Percentiles rank a stretch among this genome's conserved stretches.
Conservation (phyloP, 1,140 invertebrate species). For the Drosophila auraria region DNA sequence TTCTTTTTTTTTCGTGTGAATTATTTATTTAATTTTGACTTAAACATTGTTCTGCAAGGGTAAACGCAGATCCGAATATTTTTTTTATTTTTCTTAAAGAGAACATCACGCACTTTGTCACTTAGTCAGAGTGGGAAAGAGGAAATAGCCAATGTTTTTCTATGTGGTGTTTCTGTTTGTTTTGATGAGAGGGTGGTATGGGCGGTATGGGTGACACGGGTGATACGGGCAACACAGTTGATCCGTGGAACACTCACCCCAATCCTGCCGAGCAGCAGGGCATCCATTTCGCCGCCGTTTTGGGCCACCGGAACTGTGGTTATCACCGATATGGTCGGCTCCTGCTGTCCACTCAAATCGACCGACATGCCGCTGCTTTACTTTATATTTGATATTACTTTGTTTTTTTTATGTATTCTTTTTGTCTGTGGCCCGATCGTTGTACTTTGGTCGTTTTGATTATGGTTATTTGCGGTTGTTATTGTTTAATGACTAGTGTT, state of each 20-base stretch:
- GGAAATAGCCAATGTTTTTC: constrained; percentile 52
- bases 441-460: constrained; percentile 34
- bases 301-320: constrained; percentile 85
- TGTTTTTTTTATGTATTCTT: neutral
- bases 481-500: constrained; percentile 34
- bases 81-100: too few species aligned
- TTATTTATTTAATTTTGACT: neutral
- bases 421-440: constrained; percentile 12
- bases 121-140: constrained; percentile 53
- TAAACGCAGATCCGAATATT: too few species aligned
- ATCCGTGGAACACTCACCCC: constrained; percentile 87
- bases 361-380: constrained; percentile 69
- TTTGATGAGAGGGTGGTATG: constrained; percentile 16
- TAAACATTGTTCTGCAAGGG: constrained; percentile 18
- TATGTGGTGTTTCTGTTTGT: constrained; percentile 44
- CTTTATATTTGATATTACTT: constrained; percentile 5
- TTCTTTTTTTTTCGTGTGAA: neutral
- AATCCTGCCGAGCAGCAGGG: constrained; percentile 89
- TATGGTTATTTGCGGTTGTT: constrained; percentile 25
- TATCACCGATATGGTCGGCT: constrained; percentile 82
- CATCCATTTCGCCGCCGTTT: constrained; percentile 90
- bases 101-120: constrained; percentile 76
- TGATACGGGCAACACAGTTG: constrained; percentile 2
- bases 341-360: constrained; percentile 77
- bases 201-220: constrained; percentile 1